Percentiles rank a stretch among this genome's conserved stretches.
Evolutionary conservation across 1,140 invertebrate species (phyloP).

Genomic region (Drosophila setifemur): DNA sequence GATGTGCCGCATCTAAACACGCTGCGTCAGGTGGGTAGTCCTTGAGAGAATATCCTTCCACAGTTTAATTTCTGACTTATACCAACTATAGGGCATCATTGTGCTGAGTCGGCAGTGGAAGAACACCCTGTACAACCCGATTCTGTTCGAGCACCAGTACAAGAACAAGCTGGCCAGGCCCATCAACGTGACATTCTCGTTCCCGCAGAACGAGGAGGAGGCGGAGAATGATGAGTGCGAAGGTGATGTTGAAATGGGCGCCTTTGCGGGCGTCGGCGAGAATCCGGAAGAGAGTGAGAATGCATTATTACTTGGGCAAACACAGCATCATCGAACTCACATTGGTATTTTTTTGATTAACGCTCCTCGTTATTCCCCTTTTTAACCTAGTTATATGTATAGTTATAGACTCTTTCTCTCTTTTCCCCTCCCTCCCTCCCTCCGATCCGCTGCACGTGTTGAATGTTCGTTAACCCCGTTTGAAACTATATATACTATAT

Average conservation of each 20-base stretch:
- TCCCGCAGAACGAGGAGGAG: constrained; percentile 90
- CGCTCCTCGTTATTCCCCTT: constrained; percentile 64
- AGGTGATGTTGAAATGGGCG: constrained; percentile 79
- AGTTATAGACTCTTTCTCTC: constrained; percentile 40
- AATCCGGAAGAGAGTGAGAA: constrained; percentile 83
- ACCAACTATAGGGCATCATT: constrained; percentile 93
- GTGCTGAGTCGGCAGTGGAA: constrained; percentile 98
- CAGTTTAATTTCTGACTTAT: constrained; percentile 1
- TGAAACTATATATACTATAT: too few relatives aligned
- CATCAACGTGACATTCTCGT: constrained; percentile 93
- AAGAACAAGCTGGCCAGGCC: constrained; percentile 92
- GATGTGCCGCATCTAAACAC: constrained; percentile 94
- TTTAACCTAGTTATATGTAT: constrained; percentile 62
- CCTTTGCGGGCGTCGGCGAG: constrained; percentile 77
- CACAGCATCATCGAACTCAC: constrained; percentile 82
- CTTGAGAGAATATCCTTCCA: not conserved
- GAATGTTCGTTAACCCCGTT: constrained; percentile 22
- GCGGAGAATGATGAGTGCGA: constrained; percentile 79
- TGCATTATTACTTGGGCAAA: constrained; percentile 83
- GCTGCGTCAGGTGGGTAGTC: constrained; percentile 87
- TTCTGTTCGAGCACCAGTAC: constrained; percentile 94
- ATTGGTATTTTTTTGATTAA: constrained; percentile 83
- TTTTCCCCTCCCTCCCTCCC: not conserved
- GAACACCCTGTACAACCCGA: constrained; percentile 96
- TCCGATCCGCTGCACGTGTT: constrained; percentile 39